A percentile compares a stretch with the other conserved stretches of the same genome.
These are phyloP conservation scores for Andrena camellia DNA, from an alignment of 2,888 invertebrate species.

Conservation along the genomic window DNA sequence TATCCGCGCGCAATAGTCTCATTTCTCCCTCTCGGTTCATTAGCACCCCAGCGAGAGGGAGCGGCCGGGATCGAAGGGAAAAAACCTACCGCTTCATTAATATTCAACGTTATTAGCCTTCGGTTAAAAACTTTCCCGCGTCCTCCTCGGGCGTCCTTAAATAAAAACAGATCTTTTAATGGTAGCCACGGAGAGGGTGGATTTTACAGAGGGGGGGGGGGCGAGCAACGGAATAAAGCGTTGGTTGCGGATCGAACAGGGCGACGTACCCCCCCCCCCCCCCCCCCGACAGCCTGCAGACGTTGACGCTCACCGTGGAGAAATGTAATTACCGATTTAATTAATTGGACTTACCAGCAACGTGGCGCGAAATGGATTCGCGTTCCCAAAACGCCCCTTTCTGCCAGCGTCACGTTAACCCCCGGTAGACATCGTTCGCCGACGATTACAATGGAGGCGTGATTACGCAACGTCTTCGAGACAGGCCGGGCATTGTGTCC, in stretches of 20 bases:
- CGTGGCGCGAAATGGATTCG: conserved; percentile 41
- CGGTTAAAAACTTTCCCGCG: conserved; percentile 27
- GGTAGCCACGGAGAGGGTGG: not conserved
- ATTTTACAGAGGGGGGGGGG: not conserved
- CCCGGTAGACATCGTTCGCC: conserved; percentile 36
- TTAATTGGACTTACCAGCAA: conserved; percentile 64
- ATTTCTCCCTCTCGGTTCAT: conserved; percentile 37
- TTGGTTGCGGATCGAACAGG: not conserved
- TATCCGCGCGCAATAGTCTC: conserved; percentile 32
- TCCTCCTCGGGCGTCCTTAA: conserved; percentile 2
- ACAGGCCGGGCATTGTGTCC: conserved; percentile 28
- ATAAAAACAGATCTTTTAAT: conserved; percentile 28
- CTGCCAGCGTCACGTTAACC: conserved; percentile 35
- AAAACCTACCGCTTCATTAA: conserved; percentile 42
- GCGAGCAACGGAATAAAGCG: conserved; percentile 3
- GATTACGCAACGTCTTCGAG: conserved; percentile 42
- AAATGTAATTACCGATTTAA: conserved; percentile 73
- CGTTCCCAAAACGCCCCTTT: conserved; percentile 15
- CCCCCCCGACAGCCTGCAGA: not conserved
- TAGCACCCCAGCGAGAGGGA: conserved; percentile 24
- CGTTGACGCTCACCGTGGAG: conserved; percentile 14
- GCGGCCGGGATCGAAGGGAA: not conserved
- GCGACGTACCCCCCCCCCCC: not conserved
- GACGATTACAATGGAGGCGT: conserved; percentile 46
- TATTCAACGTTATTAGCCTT: conserved; percentile 57